Evolutionary conservation across 2,113 vertebrate species (phyloP), one percentile per base, ranked within the genome.

Genomic region (Neomonachus schauinslandi): DNA sequence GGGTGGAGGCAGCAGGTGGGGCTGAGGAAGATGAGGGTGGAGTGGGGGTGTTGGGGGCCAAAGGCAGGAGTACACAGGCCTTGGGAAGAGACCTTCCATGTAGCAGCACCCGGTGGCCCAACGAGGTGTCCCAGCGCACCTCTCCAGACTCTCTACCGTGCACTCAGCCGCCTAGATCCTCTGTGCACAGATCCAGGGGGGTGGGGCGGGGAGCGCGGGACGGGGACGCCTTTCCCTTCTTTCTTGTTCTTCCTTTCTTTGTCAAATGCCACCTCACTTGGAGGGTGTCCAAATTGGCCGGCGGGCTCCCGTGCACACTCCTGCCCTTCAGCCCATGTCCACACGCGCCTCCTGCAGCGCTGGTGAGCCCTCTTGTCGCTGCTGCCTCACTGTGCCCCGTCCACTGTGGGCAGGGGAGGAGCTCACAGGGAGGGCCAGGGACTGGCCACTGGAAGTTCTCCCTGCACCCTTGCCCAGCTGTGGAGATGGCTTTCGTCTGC

Each of bases 121-220:
- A 1, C 1, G 19, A 1, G 1, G 28, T 5, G 31, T 36, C 69
- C 57, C 13, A 33, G 57, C 57, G 6, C 42, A 12, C 33, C 33
- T 42, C 21, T 36, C 55, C 13, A 11, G 21, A 24, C 63, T 7
- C 49, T 6, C 24, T 15, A 18, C 26, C 15, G 14, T 19, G 42
- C 31, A 7, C 33, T n/a, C 22, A 7, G 55, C 21, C 5, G 0
- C n/a, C 24, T 31, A 8, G 57, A 72, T 16, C 19, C 61, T 8
- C 22, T 0, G 14, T 10, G 7, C 76, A 7, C 46, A 2, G 39
- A 42, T 7, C 24, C 22, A 0, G 6, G 13, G 22, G 72, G 28
- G 5, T 2, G 31, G 31, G 14, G 31, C 33, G 7, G 7, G 33
- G 31, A 53, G 51, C 51, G 11, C 13, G 46, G 46, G 46, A 46